These are phyloP conservation scores for Ispidina lecontei DNA, from an alignment of 2,797 vertebrate genomes.

Conservation along the genomic window DNA sequence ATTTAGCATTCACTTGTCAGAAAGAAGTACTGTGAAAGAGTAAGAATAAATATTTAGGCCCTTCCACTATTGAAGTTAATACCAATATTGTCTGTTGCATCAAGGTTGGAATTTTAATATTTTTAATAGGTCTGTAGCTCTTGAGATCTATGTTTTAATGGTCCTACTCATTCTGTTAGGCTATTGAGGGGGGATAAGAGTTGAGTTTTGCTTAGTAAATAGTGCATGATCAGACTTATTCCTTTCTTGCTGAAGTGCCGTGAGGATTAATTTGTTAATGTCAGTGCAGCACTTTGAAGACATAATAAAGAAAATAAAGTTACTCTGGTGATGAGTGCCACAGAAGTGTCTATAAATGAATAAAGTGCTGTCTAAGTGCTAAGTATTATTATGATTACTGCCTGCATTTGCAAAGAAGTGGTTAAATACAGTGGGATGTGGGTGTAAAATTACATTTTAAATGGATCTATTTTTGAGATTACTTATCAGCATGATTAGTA, in stretches of 20 bases:
- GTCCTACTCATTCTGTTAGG: background rate
- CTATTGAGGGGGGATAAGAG: background rate
- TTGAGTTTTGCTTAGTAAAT: slow-evolving; percentile 44
- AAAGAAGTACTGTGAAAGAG: background rate
- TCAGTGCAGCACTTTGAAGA: slow-evolving; percentile 65
- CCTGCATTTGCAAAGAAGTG: slow-evolving; percentile 65
- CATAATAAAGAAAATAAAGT: slow-evolving; percentile 70
- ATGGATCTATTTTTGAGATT: slow-evolving; percentile 80
- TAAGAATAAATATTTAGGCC: background rate
- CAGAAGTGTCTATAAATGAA: slow-evolving; percentile 74
- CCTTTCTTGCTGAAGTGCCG: background rate
- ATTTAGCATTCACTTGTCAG: slow-evolving; percentile 4
- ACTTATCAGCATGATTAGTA: slow-evolving; percentile 81
- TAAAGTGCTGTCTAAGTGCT: slow-evolving; percentile 72
- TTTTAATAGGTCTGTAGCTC: background rate
- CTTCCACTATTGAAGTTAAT: background rate
- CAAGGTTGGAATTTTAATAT: background rate
- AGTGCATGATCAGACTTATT: slow-evolving; percentile 39
- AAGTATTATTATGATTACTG: slow-evolving; percentile 73
- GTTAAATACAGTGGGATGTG: slow-evolving; percentile 77
- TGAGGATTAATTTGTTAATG: slow-evolving; percentile 74
- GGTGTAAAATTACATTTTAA: slow-evolving; percentile 74
- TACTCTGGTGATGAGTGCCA: slow-evolving; percentile 67
- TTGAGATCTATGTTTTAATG: background rate
- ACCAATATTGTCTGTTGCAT: background rate